Conservation (phyloP, 2,113 vertebrate species). For the Caranx ignobilis region DNA sequence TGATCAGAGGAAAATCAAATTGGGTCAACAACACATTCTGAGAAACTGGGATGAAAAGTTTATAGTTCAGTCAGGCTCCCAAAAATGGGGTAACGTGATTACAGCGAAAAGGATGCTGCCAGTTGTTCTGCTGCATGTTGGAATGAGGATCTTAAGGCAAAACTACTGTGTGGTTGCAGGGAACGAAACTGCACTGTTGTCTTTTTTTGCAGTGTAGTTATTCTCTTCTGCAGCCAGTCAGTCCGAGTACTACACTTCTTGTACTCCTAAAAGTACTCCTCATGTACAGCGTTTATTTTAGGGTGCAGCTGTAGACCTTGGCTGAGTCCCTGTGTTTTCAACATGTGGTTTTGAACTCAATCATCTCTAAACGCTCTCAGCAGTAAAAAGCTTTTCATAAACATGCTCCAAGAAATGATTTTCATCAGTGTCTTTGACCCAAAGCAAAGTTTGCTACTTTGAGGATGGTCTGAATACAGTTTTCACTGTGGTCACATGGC, state of each 20-base stretch:
- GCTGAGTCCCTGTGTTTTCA: neutral
- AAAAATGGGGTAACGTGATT: neutral
- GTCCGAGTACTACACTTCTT: neutral
- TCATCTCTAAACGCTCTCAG: constrained; percentile 21
- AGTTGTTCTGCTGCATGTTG: neutral
- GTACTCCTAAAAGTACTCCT: neutral
- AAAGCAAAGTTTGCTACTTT: constrained; percentile 1
- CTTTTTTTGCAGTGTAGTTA: neutral
- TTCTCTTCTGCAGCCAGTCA: neutral
- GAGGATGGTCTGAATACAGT: neutral
- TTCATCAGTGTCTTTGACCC: neutral
- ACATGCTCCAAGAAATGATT: neutral
- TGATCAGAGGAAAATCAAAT: constrained; percentile 36
- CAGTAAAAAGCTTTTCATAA: neutral
- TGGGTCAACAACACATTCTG: constrained; percentile 36
- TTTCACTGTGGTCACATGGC: neutral
- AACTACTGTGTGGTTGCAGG: neutral
- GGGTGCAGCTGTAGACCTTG: constrained; percentile 18
- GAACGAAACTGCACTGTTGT: no score
- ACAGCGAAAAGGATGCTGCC: neutral
- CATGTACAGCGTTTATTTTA: neutral
- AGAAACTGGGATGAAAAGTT: constrained; percentile 1
- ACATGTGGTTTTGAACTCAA: constrained; percentile 8
- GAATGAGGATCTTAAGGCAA: neutral
- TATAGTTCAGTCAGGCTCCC: neutral